phyloP scores from a whole-genome alignment of 2,888 invertebrate genomes.

The Temnothorax ravouxi region DNA sequence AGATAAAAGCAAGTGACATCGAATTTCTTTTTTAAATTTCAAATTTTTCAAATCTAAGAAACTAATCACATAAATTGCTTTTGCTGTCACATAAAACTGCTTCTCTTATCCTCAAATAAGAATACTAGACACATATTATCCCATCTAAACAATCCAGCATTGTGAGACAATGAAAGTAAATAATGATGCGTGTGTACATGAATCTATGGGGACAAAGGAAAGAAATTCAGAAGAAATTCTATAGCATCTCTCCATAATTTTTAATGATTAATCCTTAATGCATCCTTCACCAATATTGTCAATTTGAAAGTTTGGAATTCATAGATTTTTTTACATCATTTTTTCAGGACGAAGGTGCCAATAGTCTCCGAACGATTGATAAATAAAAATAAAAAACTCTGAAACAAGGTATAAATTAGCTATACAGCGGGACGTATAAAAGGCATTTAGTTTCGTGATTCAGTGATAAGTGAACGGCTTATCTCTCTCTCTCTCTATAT shows the following conservation, averaged over 20 bases:
- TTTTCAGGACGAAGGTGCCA: neutral
- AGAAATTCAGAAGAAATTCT: neutral
- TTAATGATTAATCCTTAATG: neutral
- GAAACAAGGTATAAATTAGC: neutral
- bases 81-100: neutral
- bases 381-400: neutral
- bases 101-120: neutral
- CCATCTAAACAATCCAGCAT: neutral
- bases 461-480: neutral
- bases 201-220: neutral
- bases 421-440: too few relatives aligned
- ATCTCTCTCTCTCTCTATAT: too few relatives aligned
- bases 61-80: neutral
- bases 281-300: neutral
- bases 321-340: neutral
- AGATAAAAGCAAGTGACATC: neutral
- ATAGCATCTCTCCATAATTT: neutral
- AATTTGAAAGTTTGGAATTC: neutral
- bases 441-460: neutral
- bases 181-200: neutral
- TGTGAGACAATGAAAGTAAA: conserved; percentile 14
- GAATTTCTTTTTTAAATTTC: neutral
- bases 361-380: neutral
- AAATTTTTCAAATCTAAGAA: neutral
- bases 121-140: neutral